Conservation (phyloP, 2,113 vertebrate genomes). For the Orthonyx spaldingii region DNA sequence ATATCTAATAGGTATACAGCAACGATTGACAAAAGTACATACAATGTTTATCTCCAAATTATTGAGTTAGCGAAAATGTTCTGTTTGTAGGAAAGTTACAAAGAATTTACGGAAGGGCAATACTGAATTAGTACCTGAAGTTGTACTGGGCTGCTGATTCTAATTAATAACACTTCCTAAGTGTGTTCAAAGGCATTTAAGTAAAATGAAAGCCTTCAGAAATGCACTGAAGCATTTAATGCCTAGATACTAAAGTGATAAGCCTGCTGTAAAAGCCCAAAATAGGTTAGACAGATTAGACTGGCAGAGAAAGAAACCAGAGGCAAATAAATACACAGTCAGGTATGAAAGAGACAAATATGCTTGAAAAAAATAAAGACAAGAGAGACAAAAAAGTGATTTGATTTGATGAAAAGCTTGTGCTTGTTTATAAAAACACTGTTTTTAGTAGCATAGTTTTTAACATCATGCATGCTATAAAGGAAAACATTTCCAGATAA, state of each 20-base stretch:
- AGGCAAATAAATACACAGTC: not conserved
- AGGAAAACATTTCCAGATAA: not conserved
- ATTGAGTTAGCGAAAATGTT: slow-evolving; percentile 13
- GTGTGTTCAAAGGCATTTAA: slow-evolving; percentile 43
- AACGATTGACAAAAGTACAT: not conserved
- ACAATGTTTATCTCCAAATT: slow-evolving; percentile 4
- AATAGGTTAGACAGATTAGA: slow-evolving; percentile 39
- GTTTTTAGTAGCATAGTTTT: not conserved
- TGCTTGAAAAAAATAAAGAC: not conserved
- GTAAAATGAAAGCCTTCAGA: slow-evolving; percentile 44
- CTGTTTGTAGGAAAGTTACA: not conserved
- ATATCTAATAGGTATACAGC: not conserved
- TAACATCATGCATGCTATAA: not conserved
- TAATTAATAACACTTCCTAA: slow-evolving; percentile 57
- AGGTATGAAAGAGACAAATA: not conserved
- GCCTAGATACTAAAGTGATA: slow-evolving; percentile 24
- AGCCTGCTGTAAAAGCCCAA: not conserved
- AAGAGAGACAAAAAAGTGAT: not conserved
- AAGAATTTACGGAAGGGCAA: slow-evolving; percentile 14
- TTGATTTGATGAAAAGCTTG: not conserved
- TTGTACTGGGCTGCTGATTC: slow-evolving; percentile 15
- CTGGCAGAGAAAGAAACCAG: not conserved
- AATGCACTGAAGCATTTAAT: slow-evolving; percentile 39
- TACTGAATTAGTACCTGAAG: slow-evolving; percentile 45
- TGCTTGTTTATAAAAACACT: not conserved